Conservation (phyloP, 2,797 vertebrate genomes). For the Molothrus ater region DNA sequence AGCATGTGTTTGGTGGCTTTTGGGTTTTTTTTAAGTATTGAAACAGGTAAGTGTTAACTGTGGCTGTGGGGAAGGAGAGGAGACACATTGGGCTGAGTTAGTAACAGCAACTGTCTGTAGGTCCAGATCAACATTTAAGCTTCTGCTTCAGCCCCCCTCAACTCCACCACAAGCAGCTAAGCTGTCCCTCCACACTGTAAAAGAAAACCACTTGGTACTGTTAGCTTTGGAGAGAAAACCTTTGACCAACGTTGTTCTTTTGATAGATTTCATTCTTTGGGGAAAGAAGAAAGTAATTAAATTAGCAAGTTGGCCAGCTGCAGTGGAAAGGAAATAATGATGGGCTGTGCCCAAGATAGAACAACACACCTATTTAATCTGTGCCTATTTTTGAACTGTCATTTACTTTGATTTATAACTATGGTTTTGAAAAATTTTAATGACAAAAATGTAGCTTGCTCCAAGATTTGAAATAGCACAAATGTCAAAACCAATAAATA, state of each 20-base stretch:
- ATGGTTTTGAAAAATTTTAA: conserved; percentile 52
- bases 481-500: conserved; percentile 43
- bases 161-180: background rate
- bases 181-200: background rate
- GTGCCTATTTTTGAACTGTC: conserved; percentile 44
- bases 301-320: conserved; percentile 34
- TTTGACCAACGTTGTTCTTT: background rate
- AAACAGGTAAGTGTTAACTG: background rate
- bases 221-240: conserved; percentile 20
- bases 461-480: conserved; percentile 26
- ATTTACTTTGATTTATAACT: conserved; percentile 58
- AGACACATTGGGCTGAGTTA: rapidly evolving
- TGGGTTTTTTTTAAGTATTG: background rate
- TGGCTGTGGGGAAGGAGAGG: background rate
- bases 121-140: background rate
- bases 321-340: conserved; percentile 49
- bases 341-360: conserved; percentile 16
- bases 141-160: background rate
- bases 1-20: rapidly evolving
- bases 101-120: background rate
- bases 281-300: conserved; percentile 28
- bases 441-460: background rate
- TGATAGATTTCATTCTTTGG: conserved; percentile 8
- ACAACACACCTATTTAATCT: conserved; percentile 53
- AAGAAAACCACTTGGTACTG: background rate